Evolutionary conservation across 2,797 vertebrate species (phyloP), one percentile per base, ranked within the genome.

Genomic region (Borostomias antarcticus): DNA sequence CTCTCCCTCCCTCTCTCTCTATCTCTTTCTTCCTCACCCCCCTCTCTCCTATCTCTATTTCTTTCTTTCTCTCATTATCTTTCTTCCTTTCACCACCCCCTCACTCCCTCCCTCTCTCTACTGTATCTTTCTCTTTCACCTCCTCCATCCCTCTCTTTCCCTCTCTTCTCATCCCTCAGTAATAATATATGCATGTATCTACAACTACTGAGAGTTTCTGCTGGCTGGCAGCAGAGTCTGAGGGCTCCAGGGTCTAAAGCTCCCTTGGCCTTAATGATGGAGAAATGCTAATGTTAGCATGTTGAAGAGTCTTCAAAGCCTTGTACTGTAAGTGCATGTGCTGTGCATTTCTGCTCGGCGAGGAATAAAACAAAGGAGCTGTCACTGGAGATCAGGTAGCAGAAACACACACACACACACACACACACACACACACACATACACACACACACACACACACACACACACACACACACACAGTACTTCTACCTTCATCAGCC

Each of bases 371-470:
- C 67, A 40, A 57, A 23, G 25, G 0, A 62, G 29, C 64, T 74
- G 75, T 75, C 79, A 76, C 64, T 21, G 28, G 65, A 68, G 74
- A 86, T 84, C 69, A 73, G 58, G 71, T 58, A 72, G 58, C 62
- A 50, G 50, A 30, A 47, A 48, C 50, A n/a, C 25, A 37, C 23
- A 9, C 11, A 19, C 58, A 52, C 57, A 64, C 70, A 3, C 45
- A 32, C 45, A 50, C 28, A 40, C 56, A 37, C 30, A 9, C 15
- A 52, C 58, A 59, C 23, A 25, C 57, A 59, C 21, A 37, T 32
- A 59, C 21, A 59, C 35, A 26, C 33, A 40, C 33, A 58, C 30
- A 45, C 23, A 13, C 37, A 43, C 21, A 62, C 59, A 62, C 43
- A 48, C 40, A 62, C 60, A 62, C 45, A 62, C 59, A 29, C 59